Evolutionary conservation across 2,113 vertebrate genomes (phyloP), one percentile per base, ranked within the genome.

Genomic region (Otus sunia): DNA sequence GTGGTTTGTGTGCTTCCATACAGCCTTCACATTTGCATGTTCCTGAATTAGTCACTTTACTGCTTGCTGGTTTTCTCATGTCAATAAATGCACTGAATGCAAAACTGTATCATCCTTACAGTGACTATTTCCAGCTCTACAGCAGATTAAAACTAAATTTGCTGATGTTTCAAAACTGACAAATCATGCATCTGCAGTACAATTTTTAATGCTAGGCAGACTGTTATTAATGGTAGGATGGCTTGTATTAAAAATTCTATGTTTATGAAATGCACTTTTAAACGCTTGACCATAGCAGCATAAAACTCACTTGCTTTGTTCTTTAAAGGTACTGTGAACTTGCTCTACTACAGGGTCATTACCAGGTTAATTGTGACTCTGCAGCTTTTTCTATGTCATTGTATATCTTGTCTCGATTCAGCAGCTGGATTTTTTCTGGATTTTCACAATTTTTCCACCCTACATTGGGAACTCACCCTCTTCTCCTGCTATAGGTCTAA

Each of bases 101-200:
- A 95, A 88, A 94, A 53, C 27, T 75, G 20, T 41, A 47, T 41
- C 43, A 50, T 68, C 73, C 62, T 87, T 72, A 85, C 23, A 79
- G 89, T 30, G 37, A 60, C 60, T 87, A 27, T 81, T 92, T 91
- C 92, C 52, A 94, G 53, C 62, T 78, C 62, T 59, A 62, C 52
- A 81, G 62, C 62, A 81, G 69, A 85, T 87, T 82, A 92, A 92
- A 95, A 39, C 45, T 64, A 64, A 92, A 96, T 83, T 92, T 93
- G 75, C 82, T 94, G 88, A 80, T 45, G 36, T 86, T 97, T 88
- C 82, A 84, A 90, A 90, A 83, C 79, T 53, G 68, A 83, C 23
- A 94, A 94, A 92, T 37, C 76, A 59, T 67, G 75, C 47, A 78
- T 77, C 60, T 88, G 64, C 11, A 0, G 37, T 59, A 60, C 71